Conservation (phyloP, 2,888 invertebrate species). For the Neoitamus cyanurus region DNA sequence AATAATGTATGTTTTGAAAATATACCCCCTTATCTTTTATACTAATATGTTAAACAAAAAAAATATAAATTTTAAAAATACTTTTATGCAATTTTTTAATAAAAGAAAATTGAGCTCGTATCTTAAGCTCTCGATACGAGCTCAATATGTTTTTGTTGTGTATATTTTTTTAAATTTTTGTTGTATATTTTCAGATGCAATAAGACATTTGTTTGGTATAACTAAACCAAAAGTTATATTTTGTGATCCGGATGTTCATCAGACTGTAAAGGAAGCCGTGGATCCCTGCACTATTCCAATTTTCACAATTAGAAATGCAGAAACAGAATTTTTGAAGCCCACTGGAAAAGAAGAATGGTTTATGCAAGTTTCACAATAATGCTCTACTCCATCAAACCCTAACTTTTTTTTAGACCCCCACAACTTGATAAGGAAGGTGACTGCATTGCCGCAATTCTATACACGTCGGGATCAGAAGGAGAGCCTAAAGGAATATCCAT, state of each 20-base stretch:
- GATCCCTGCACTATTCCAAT: not conserved
- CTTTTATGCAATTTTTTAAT: too few relatives aligned
- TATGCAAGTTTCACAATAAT: not conserved
- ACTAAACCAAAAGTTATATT: not conserved
- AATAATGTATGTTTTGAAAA: too few relatives aligned
- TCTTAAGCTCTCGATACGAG: too few relatives aligned
- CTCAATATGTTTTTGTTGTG: too few relatives aligned
- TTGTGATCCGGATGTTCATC: not conserved
- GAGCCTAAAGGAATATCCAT: conserved; percentile 60
- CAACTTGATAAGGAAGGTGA: conserved; percentile 25
- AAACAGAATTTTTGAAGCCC: not conserved
- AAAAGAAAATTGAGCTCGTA: too few relatives aligned
- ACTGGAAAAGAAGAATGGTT: not conserved
- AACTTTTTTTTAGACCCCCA: not conserved
- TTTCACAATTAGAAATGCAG: not conserved
- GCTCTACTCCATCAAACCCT: not conserved
- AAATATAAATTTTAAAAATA: too few relatives aligned
- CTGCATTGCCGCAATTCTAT: conserved; percentile 56
- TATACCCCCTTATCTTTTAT: too few relatives aligned
- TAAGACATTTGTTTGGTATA: not conserved
- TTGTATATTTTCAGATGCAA: conserved; percentile 38
- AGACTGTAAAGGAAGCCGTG: not conserved
- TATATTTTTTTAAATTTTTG: too few relatives aligned
- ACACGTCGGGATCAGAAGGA: conserved; percentile 62
- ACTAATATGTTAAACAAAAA: too few relatives aligned